Conservation (phyloP, 2,888 invertebrate species). For the Erynnis tages region DNA sequence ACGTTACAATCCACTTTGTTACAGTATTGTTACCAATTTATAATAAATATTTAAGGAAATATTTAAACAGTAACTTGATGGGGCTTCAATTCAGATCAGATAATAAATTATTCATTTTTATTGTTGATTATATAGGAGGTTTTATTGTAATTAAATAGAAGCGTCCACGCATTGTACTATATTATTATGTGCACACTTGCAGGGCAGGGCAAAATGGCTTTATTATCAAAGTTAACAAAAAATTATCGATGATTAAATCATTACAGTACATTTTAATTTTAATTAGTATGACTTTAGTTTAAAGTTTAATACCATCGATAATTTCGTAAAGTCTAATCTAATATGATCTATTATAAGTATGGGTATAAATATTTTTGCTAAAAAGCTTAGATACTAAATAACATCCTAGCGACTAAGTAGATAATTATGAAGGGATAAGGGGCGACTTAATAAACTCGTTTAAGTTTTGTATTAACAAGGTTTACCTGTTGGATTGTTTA, state of each 20-base stretch:
- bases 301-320: conserved; percentile 28
- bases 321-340: conserved; percentile 28
- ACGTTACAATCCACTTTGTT: conserved; percentile 35
- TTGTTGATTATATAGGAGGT: neutral
- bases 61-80: no score
- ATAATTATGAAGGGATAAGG: neutral
- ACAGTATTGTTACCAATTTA: neutral
- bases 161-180: conserved; percentile 22
- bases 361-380: conserved; percentile 28
- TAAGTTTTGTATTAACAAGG: neutral
- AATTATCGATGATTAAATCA: conserved; percentile 31
- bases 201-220: conserved; percentile 14
- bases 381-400: conserved; percentile 28
- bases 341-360: conserved; percentile 7
- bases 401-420: conserved; percentile 12
- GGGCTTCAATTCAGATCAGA: no score
- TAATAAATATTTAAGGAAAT: neutral
- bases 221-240: conserved; percentile 26
- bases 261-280: neutral
- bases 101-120: no score
- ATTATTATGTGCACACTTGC: conserved; percentile 20
- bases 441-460: no score
- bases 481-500: conserved; percentile 37
- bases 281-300: neutral
- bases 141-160: neutral